Evolutionary conservation across 2,797 vertebrate genomes (phyloP).

Genomic region (Babyrousa celebensis): DNA sequence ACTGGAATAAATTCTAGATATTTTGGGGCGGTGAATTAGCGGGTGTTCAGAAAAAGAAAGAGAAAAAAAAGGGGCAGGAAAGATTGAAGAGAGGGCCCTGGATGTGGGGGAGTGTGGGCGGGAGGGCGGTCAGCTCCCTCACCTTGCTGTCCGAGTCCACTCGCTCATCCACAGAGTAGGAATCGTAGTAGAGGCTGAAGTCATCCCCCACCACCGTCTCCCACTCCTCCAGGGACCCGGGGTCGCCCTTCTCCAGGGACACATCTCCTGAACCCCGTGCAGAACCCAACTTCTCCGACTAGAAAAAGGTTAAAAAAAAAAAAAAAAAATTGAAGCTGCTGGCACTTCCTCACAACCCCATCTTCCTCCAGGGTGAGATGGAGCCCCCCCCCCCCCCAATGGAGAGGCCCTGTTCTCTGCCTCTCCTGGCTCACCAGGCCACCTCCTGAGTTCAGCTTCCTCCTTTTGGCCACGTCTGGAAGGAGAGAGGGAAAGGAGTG

Average conservation of each 20-base stretch:
- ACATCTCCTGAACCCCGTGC: conserved; percentile 79
- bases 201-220: conserved; percentile 91
- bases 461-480: conserved; percentile 86
- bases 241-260: conserved; percentile 82
- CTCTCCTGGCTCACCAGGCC: conserved; percentile 74
- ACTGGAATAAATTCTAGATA: fast-evolving
- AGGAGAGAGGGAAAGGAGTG: conserved; percentile 39
- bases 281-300: conserved; percentile 86
- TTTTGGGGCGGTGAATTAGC: too few species aligned
- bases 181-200: conserved; percentile 92
- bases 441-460: conserved; percentile 83
- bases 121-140: not conserved
- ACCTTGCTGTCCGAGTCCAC: conserved; percentile 94
- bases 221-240: conserved; percentile 89
- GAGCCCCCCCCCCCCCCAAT: not conserved
- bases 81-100: not conserved
- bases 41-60: not conserved
- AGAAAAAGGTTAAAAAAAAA: conserved; percentile 68
- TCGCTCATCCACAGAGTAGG: conserved; percentile 90
- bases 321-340: not conserved
- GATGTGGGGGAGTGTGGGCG: not conserved
- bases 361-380: not conserved
- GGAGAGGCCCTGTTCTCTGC: not conserved
- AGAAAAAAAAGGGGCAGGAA: not conserved
- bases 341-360: not conserved